A percentile compares a stretch with the other conserved stretches of the same genome.
phyloP scores from a whole-genome alignment of 2,888 invertebrate genomes.

The Hipparchia semele region DNA sequence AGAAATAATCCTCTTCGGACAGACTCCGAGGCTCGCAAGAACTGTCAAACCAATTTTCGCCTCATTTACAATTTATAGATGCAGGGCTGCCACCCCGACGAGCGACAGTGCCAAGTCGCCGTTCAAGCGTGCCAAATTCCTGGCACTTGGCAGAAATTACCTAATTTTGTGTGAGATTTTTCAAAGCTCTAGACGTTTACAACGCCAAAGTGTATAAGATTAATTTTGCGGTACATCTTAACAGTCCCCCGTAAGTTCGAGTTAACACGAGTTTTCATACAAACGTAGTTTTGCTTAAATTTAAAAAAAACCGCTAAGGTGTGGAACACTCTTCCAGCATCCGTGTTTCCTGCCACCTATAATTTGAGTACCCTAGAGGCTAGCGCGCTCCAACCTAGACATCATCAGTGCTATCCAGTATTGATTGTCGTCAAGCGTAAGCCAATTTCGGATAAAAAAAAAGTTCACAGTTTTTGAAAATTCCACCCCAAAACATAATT shows the following conservation, averaged over 20 bases:
- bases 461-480: too few relatives aligned
- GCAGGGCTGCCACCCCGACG: slow-evolving; percentile 27
- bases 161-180: slow-evolving; percentile 14
- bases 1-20: neutral
- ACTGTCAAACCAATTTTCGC: slow-evolving; percentile 36
- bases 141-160: slow-evolving; percentile 30
- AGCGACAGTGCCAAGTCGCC: slow-evolving; percentile 36
- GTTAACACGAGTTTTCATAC: too few relatives aligned
- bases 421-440: too few relatives aligned
- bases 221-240: neutral
- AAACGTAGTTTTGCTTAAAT: too few relatives aligned
- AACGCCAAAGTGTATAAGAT: neutral
- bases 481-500: too few relatives aligned
- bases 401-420: too few relatives aligned
- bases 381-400: too few relatives aligned
- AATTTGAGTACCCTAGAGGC: too few relatives aligned
- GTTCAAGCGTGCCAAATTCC: slow-evolving; percentile 36
- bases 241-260: neutral
- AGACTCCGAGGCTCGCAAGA: slow-evolving; percentile 9
- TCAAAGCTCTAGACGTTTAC: slow-evolving; percentile 17
- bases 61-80: slow-evolving; percentile 35
- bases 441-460: too few relatives aligned
- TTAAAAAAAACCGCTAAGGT: too few relatives aligned
- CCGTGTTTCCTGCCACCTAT: too few relatives aligned
- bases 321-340: too few relatives aligned